Conservation (phyloP, 1,140 invertebrate species). For the Drosophila hydei region DNA sequence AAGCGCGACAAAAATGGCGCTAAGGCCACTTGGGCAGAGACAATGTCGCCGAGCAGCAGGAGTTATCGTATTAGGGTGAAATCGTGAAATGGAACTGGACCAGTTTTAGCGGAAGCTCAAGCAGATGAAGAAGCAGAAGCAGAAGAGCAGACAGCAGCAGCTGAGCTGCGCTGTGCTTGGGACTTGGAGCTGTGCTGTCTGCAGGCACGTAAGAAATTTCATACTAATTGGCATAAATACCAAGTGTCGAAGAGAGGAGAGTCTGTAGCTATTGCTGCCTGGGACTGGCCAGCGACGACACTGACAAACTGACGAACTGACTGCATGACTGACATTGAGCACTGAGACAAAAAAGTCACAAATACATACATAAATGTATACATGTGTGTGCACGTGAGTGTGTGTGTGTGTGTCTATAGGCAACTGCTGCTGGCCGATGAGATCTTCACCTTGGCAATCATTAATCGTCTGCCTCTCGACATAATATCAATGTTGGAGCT, state of each 20-base stretch:
- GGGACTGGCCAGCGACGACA: constrained; percentile 37
- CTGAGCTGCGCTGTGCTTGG: constrained; percentile 14
- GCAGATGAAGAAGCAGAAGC: constrained; percentile 8
- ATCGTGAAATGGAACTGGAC: constrained; percentile 80
- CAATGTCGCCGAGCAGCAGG: constrained; percentile 47
- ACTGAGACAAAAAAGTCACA: constrained; percentile 25
- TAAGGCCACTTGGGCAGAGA: constrained; percentile 55
- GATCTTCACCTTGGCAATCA: constrained; percentile 83
- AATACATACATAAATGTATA: constrained; percentile 16
- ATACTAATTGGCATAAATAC: constrained; percentile 84
- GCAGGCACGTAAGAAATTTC: constrained; percentile 83
- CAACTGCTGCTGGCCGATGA: constrained; percentile 72
- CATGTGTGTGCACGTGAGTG: not conserved
- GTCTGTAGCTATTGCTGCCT: constrained; percentile 39
- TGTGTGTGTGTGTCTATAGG: constrained; percentile 16
- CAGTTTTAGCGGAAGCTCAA: constrained; percentile 81
- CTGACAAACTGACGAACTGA: constrained; percentile 60
- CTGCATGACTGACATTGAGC: constrained; percentile 74
- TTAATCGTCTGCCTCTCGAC: constrained; percentile 82
- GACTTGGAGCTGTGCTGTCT: constrained; percentile 58
- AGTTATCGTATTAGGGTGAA: constrained; percentile 76
- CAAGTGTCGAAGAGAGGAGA: constrained; percentile 76
- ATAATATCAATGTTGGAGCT: constrained; percentile 83
- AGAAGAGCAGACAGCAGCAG: constrained; percentile 1
- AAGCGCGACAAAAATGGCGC: constrained; percentile 80